Evolutionary conservation across 92 coral and sea anemone genomes (phyloP).

Genomic region (Hydrozoanthus gracilis): DNA sequence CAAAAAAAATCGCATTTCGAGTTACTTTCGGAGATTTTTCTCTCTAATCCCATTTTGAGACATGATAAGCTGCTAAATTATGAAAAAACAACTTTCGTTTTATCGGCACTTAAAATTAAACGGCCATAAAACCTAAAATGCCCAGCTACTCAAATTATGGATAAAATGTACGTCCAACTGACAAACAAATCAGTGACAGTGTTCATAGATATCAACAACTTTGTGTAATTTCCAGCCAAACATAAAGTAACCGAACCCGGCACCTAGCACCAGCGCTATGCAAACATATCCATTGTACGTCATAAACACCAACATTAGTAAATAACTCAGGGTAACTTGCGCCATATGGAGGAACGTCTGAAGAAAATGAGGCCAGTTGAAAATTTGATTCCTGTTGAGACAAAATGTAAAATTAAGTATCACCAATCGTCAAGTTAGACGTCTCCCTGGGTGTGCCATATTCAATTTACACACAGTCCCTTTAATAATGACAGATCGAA

Average conservation of each 20-base stretch:
- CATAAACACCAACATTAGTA: slow-evolving; percentile 98
- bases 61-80: no score
- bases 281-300: slow-evolving; percentile 95
- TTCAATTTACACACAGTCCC: no score
- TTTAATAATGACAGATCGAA: no score
- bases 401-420: neutral
- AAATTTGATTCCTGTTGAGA: slow-evolving; percentile 69
- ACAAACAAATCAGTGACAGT: slow-evolving; percentile 83
- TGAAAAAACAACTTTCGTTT: no score
- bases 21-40: no score
- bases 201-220: slow-evolving; percentile 93
- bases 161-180: neutral
- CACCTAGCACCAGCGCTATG: slow-evolving; percentile 85
- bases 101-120: no score
- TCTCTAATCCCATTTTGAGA: no score
- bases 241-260: slow-evolving; percentile 91
- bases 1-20: no score
- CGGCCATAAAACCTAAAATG: no score
- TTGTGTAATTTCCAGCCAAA: slow-evolving; percentile 94
- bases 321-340: slow-evolving; percentile 92
- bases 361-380: slow-evolving; percentile 85
- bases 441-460: neutral
- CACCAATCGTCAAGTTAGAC: neutral
- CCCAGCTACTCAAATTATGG: no score
- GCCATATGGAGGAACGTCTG: slow-evolving; percentile 86